Evolutionary conservation across 2,888 invertebrate genomes (phyloP).

Genomic region (Plebejus melissa): DNA sequence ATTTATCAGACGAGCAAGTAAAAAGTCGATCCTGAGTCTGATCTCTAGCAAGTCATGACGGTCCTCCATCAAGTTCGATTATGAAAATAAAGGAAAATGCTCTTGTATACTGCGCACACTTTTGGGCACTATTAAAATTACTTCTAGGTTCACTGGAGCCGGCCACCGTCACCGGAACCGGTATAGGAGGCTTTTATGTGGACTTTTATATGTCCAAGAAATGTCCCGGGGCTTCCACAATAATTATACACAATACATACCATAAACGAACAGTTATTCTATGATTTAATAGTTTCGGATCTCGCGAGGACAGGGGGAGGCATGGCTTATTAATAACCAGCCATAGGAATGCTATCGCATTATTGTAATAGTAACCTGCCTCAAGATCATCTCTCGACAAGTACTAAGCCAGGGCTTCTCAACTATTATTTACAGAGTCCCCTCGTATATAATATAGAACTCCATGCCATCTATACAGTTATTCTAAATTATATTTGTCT

Average conservation of each 20-base stretch:
- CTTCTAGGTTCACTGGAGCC: neutral
- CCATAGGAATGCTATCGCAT: slow-evolving; percentile 57
- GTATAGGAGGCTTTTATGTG: neutral
- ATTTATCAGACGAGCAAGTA: no score
- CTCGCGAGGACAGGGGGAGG: slow-evolving; percentile 59
- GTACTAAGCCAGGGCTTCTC: slow-evolving; percentile 38
- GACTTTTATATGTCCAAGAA: slow-evolving; percentile 5
- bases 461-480: no score
- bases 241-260: slow-evolving; percentile 21
- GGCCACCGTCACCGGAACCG: neutral
- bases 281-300: slow-evolving; percentile 62
- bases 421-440: neutral
- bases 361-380: slow-evolving; percentile 65
- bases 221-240: slow-evolving; percentile 8
- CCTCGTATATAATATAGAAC: no score
- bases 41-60: no score
- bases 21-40: no score
- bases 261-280: slow-evolving; percentile 52
- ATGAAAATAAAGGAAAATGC: no score
- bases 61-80: no score
- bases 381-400: slow-evolving; percentile 46
- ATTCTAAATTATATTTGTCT: no score
- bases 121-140: no score
- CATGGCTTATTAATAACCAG: slow-evolving; percentile 67
- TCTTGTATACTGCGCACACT: no score